phyloP scores from a whole-genome alignment of 2,113 vertebrate genomes.

The Corythornis vintsioides region DNA sequence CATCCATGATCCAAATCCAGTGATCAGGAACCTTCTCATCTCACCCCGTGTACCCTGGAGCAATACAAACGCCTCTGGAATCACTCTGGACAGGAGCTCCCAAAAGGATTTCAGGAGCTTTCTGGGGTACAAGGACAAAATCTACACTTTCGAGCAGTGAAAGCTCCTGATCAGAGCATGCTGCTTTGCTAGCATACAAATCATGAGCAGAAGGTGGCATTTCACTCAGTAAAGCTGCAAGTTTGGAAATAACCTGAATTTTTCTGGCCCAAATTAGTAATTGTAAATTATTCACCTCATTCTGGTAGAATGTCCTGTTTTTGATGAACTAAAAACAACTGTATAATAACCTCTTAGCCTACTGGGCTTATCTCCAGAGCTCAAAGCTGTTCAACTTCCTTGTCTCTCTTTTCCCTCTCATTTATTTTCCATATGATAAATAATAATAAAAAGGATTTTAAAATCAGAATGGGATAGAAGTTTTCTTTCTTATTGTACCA shows the following conservation, averaged over 20 bases:
- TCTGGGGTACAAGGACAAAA: background rate
- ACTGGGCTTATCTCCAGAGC: constrained; percentile 61
- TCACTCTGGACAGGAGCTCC: fast-evolving
- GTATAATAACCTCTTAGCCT: constrained; percentile 47
- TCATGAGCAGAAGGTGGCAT: background rate
- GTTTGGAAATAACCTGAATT: background rate
- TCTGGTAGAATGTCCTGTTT: constrained; percentile 3
- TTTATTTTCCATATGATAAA: background rate
- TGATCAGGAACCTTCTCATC: background rate
- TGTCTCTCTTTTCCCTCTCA: background rate
- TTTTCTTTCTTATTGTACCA: background rate
- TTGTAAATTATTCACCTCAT: constrained; percentile 43
- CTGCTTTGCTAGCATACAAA: background rate
- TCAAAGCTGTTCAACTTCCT: constrained; percentile 13
- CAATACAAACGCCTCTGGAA: background rate
- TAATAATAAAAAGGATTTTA: background rate
- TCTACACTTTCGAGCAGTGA: background rate
- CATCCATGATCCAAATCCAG: background rate
- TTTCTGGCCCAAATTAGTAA: constrained; percentile 12
- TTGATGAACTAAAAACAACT: constrained; percentile 43
- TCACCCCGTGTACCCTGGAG: fast-evolving
- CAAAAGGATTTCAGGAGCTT: background rate
- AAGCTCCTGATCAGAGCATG: background rate
- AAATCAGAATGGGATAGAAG: background rate
- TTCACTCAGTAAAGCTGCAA: background rate